Percentiles rank a stretch among this genome's conserved stretches.
Conservation (phyloP, 2,797 vertebrate genomes). For the Malacoctenus gilli region DNA sequence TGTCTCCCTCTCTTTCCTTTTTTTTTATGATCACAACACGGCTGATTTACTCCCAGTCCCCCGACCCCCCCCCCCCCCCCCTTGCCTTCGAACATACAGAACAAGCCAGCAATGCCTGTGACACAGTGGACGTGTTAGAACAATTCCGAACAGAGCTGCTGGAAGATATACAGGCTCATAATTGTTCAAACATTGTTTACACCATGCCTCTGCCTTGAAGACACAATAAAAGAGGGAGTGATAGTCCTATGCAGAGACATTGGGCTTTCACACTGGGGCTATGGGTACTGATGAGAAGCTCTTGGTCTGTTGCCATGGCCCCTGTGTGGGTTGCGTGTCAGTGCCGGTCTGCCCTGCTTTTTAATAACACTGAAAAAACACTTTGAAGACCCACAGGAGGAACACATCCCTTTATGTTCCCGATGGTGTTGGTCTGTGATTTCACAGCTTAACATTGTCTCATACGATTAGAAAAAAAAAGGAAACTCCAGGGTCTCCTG, state of each 20-base stretch:
- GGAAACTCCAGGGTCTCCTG: slow-evolving; percentile 11
- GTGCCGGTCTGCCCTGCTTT: slow-evolving; percentile 55
- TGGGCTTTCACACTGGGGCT: slow-evolving; percentile 58
- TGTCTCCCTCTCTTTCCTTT: too few species aligned
- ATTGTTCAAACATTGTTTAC: slow-evolving; percentile 74
- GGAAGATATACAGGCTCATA: slow-evolving; percentile 61
- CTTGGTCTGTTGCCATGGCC: slow-evolving; percentile 70
- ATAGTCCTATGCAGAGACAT: slow-evolving; percentile 63
- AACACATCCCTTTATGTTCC: slow-evolving; percentile 52
- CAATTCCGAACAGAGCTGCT: slow-evolving; percentile 50
- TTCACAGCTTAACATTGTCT: slow-evolving; percentile 55
- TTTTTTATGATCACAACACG: slow-evolving; percentile 45
- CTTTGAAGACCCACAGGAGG: slow-evolving; percentile 59
- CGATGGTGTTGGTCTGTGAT: slow-evolving; percentile 40
- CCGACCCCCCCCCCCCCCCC: slow-evolving; percentile 17
- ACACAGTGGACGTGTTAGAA: slow-evolving; percentile 56
- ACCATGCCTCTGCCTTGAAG: slow-evolving; percentile 67
- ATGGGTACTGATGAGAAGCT: slow-evolving; percentile 70
- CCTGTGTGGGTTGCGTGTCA: slow-evolving; percentile 70
- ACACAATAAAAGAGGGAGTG: slow-evolving; percentile 69
- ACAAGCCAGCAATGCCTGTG: slow-evolving; percentile 43
- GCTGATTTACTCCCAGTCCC: slow-evolving; percentile 22
- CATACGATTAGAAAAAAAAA: slow-evolving; percentile 28
- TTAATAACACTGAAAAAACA: slow-evolving; percentile 67
- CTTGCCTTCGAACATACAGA: slow-evolving; percentile 48